These are phyloP conservation scores for Orientallactaga sibirica DNA, from an alignment of 2,797 vertebrate genomes.

Conservation along the genomic window DNA sequence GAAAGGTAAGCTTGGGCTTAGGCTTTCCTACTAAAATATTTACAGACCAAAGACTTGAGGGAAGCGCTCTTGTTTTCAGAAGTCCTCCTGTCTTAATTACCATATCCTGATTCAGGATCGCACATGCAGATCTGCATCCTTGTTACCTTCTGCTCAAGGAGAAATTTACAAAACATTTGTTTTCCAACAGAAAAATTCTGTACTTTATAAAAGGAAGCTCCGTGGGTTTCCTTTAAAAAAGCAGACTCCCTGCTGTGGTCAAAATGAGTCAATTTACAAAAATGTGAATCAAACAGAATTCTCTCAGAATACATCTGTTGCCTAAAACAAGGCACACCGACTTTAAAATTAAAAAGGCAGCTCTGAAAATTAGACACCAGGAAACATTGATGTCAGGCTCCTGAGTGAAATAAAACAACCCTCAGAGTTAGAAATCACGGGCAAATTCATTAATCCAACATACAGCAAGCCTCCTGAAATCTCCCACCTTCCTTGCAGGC, in stretches of 20 bases:
- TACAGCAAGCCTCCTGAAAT: conserved; percentile 18
- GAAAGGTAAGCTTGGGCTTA: background rate
- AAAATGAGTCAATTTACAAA: conserved; percentile 75
- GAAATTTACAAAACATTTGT: conserved; percentile 57
- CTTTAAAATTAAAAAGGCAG: background rate
- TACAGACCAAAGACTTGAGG: conserved; percentile 24
- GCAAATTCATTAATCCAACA: conserved; percentile 42
- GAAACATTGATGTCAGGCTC: conserved; percentile 30
- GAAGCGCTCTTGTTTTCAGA: conserved; percentile 18
- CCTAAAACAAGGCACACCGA: conserved; percentile 44
- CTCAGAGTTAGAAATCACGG: conserved; percentile 49
- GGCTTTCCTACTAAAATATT: conserved; percentile 53
- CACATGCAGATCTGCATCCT: background rate
- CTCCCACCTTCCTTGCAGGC: background rate
- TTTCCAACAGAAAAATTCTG: conserved; percentile 32
- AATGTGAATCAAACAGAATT: conserved; percentile 62
- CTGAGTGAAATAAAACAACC: conserved; percentile 44
- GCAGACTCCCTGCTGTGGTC: conserved; percentile 50
- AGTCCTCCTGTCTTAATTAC: background rate
- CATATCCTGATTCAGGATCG: background rate
- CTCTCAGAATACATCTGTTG: conserved; percentile 39
- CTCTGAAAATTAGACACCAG: conserved; percentile 15
- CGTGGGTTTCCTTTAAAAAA: conserved; percentile 65
- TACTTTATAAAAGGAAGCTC: conserved; percentile 54
- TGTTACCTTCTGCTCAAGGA: conserved; percentile 1